Conservation (phyloP, 2,888 invertebrate genomes). For the Scaptodrosophila latifasciaeformis region DNA sequence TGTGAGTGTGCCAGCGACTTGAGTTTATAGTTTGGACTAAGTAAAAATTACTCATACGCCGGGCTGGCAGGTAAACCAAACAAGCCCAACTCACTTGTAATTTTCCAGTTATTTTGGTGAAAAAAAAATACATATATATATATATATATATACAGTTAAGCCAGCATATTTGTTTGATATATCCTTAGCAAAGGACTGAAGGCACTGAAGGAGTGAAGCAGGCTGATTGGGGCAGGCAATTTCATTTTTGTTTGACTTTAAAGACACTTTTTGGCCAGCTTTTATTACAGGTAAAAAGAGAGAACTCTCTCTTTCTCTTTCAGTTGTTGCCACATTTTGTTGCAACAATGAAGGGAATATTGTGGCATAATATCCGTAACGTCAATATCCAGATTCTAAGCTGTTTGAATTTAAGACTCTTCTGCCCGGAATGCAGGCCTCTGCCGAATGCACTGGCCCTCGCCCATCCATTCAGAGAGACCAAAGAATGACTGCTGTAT, state of each 20-base stretch:
- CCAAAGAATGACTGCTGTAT: too few species aligned
- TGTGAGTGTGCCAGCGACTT: too few species aligned
- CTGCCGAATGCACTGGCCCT: slow-evolving; percentile 26
- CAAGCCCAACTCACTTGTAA: neutral
- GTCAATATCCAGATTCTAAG: slow-evolving; percentile 45
- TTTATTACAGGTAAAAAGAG: neutral
- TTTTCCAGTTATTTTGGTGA: neutral
- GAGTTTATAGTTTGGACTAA: neutral
- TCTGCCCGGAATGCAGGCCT: too few species aligned
- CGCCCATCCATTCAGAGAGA: too few species aligned
- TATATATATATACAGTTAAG: neutral
- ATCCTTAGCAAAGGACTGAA: too few species aligned
- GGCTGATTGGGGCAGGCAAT: too few species aligned
- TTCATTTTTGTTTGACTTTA: neutral
- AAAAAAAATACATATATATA: neutral
- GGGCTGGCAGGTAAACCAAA: neutral
- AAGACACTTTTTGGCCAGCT: neutral
- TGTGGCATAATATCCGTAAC: slow-evolving; percentile 47
- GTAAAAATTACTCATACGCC: slow-evolving; percentile 35
- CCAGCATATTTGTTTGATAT: neutral
- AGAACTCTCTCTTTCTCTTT: neutral
- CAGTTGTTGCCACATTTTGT: slow-evolving; percentile 28
- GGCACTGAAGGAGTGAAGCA: too few species aligned
- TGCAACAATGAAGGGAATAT: slow-evolving; percentile 31
- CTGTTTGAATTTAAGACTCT: too few species aligned